Percentiles rank a stretch among this genome's conserved stretches.
Conservation (phyloP, 2,113 vertebrate species). For the Coregonus clupeaformis region DNA sequence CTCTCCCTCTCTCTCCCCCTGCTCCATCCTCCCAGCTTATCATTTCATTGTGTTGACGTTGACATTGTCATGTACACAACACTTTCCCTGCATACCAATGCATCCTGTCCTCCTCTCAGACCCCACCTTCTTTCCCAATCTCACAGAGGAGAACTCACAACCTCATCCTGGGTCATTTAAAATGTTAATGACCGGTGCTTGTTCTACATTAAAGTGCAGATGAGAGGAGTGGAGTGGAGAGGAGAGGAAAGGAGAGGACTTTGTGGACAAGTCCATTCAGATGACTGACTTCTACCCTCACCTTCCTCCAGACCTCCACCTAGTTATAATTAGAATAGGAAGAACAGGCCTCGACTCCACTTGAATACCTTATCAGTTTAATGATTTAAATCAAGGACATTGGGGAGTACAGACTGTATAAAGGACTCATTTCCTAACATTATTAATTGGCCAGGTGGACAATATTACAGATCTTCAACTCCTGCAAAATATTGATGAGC, state of each 20-base stretch:
- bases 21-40: neutral
- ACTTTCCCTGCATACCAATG: slow-evolving; percentile 37
- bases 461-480: slow-evolving; percentile 23
- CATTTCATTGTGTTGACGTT: slow-evolving; percentile 47
- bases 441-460: slow-evolving; percentile 27
- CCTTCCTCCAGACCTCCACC: slow-evolving; percentile 19
- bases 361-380: slow-evolving; percentile 31
- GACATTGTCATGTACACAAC: slow-evolving; percentile 33
- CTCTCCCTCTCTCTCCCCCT: slow-evolving; percentile 15
- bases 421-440: slow-evolving; percentile 25
- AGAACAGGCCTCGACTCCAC: slow-evolving; percentile 12
- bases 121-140: slow-evolving; percentile 2
- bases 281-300: slow-evolving; percentile 22
- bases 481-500: neutral
- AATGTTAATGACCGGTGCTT: slow-evolving; percentile 47
- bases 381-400: slow-evolving; percentile 33
- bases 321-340: slow-evolving; percentile 41
- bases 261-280: slow-evolving; percentile 11
- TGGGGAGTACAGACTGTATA: slow-evolving; percentile 22
- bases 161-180: slow-evolving; percentile 35
- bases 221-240: no score
- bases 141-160: slow-evolving; percentile 10
- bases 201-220: slow-evolving; percentile 11
- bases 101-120: no score
- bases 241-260: neutral